These are phyloP conservation scores for Pogonocichla stellata DNA, from an alignment of 2,113 vertebrate genomes.

Conservation along the genomic window DNA sequence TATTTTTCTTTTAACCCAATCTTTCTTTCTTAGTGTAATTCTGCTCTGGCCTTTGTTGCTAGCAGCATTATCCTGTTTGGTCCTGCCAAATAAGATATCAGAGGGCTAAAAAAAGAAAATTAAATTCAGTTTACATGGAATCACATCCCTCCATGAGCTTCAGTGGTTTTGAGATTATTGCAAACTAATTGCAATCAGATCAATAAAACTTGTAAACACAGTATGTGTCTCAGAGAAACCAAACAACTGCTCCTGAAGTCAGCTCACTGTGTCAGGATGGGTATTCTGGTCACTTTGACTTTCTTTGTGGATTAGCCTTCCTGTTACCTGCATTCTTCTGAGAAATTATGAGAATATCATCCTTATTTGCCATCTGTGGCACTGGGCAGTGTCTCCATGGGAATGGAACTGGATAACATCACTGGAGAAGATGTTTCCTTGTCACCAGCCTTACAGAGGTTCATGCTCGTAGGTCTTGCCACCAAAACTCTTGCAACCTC, in stretches of 20 bases:
- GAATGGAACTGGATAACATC: not conserved
- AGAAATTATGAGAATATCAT: not conserved
- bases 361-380: not conserved
- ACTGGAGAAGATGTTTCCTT: not conserved
- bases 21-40: not conserved
- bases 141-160: not conserved
- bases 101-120: not conserved
- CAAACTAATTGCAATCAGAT: not conserved
- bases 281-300: not conserved
- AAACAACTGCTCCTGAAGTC: not conserved
- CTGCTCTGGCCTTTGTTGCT: not conserved
- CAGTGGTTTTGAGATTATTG: not conserved
- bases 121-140: not conserved
- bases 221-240: not conserved
- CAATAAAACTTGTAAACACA: not conserved
- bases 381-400: not conserved
- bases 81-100: not conserved
- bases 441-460: not conserved
- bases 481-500: not conserved
- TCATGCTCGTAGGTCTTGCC: not conserved
- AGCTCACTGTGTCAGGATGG: fast-evolving
- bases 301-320: not conserved
- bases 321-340: not conserved
- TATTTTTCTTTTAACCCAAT: not conserved
- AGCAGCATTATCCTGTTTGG: not conserved